Base-by-base conservation (phyloP, 92 coral and sea anemone species). In the Umimayanthus chanpuru region DNA sequence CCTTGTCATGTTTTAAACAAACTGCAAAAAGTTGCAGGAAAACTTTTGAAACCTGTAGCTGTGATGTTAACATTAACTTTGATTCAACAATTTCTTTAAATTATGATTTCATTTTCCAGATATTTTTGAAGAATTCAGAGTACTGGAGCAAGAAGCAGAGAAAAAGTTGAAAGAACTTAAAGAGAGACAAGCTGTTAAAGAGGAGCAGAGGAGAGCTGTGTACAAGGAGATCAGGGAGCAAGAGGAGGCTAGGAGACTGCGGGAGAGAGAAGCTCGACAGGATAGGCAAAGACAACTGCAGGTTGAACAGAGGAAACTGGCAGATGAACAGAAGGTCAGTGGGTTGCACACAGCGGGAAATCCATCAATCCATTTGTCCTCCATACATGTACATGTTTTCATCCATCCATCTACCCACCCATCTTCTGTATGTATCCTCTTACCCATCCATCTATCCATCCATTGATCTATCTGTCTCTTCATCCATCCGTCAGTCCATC, bases 81-180 rank as follows among this genome's bases (percentile, higher is more conserved):
- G 49, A 44, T 9, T 53, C 14, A 16, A 53, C 16, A 53, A 18
- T 9, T 11, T 20, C 8, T 61, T 21, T 1, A 47, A 6, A 11
- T 7, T 47, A 43, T 61, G 0, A 61, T 61, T 61, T 21, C 67
- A 61, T 61, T 77, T 43, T 20, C 16, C 50, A 91, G 96, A 88
- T 68, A 73, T 83, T 36, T 83, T 88, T 81, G 96, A 92, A 40
- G 88, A 89, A 71, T 73, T 94, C 30, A 58, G 80, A 74, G 64
- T 92, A 1, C 76, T 97, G 68, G 98, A 97, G 56, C 90, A 92
- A 92, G 91, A 89, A 64, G 99, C 98, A 79, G 89, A 91, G 79
- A 88, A 90, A 89, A 92, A 85, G 80, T 50, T 97, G 41, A 90
- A 79, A 38, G 98, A 97, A 50, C 90, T 97, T 10, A 97, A 94